phyloP scores from a whole-genome alignment of 2,797 vertebrate species.

The Melanotaenia parkinsoni region DNA sequence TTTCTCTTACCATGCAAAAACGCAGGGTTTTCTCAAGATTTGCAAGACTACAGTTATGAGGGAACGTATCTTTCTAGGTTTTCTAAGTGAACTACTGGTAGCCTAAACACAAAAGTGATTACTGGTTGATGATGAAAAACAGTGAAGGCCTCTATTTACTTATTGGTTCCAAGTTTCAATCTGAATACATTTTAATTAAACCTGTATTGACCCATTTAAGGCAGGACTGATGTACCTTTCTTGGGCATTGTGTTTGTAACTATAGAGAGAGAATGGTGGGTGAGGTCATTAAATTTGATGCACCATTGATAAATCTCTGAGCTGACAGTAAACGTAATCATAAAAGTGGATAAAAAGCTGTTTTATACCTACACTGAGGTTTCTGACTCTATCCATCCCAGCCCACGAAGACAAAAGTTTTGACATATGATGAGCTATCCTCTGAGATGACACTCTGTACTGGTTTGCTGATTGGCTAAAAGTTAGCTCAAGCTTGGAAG shows the following conservation, averaged over 20 bases:
- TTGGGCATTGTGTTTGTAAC: neutral
- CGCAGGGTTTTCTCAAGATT: too few species aligned
- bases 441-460: too few species aligned
- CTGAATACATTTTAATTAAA: too few species aligned
- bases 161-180: too few species aligned
- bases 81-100: neutral
- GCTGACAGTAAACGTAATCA: neutral
- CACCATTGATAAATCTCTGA: neutral
- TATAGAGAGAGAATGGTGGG: neutral
- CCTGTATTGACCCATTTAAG: neutral
- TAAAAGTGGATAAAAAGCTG: too few species aligned
- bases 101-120: neutral
- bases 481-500: neutral
- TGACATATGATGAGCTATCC: too few species aligned
- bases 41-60: neutral
- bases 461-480: neutral
- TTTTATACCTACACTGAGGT: too few species aligned
- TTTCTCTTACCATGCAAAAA: neutral
- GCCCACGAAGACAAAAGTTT: neutral
- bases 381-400: neutral
- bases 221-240: neutral
- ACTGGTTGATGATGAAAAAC: neutral
- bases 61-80: neutral
- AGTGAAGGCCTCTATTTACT: too few species aligned
- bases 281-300: too few species aligned